Conservation (phyloP, 2,888 invertebrate species). For the Tetragnatha montana region DNA sequence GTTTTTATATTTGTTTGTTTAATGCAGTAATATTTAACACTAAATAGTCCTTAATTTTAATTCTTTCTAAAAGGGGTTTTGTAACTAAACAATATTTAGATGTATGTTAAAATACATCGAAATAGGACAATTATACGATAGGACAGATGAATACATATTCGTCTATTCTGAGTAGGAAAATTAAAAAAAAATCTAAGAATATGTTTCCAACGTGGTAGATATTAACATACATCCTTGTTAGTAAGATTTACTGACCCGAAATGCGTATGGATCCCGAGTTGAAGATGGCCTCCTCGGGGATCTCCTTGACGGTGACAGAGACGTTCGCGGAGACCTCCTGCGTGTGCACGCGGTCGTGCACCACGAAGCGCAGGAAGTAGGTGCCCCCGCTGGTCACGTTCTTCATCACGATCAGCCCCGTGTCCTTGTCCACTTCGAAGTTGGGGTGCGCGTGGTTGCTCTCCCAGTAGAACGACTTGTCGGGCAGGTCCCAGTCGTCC, state of each 20-base stretch:
- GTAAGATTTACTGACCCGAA: slow-evolving; percentile 75
- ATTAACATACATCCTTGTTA: too few relatives aligned
- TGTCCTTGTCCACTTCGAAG: slow-evolving; percentile 91
- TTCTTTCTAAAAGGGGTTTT: too few relatives aligned
- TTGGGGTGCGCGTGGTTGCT: slow-evolving; percentile 86
- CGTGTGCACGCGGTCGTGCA: slow-evolving; percentile 94
- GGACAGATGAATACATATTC: too few relatives aligned
- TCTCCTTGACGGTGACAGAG: slow-evolving; percentile 93
- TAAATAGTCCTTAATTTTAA: too few relatives aligned
- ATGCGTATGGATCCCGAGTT: slow-evolving; percentile 96
- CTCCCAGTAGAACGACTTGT: slow-evolving; percentile 98
- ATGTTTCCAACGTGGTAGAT: background rate
- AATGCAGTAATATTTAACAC: too few relatives aligned
- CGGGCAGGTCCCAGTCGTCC: slow-evolving; percentile 98
- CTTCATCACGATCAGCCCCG: slow-evolving; percentile 96
- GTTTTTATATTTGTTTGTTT: too few relatives aligned
- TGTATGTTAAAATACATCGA: too few relatives aligned
- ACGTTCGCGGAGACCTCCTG: slow-evolving; percentile 98
- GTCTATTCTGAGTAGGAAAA: background rate
- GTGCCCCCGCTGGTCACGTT: slow-evolving; percentile 91
- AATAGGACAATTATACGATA: too few relatives aligned
- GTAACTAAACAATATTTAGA: too few relatives aligned
- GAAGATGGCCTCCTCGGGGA: slow-evolving; percentile 94
- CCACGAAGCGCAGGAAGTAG: slow-evolving; percentile 80
- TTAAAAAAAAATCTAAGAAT: background rate